Evolutionary conservation across 2,797 vertebrate species (phyloP), one percentile per base, ranked within the genome.

Genomic region (Fundulus diaphanus): DNA sequence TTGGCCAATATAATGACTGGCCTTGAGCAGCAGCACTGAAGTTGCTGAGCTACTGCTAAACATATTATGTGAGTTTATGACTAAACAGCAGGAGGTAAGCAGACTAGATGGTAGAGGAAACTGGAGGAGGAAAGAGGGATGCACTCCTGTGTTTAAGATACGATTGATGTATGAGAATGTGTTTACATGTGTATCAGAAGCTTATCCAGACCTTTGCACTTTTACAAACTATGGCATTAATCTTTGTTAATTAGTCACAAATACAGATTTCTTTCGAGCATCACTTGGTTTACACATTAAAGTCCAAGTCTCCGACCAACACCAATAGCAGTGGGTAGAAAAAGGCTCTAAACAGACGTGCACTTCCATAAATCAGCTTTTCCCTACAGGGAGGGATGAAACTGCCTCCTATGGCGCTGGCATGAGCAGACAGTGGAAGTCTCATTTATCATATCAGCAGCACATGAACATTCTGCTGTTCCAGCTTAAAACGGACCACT

Each of bases 331-430:
- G 9, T 74, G 52, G 86, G 61, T 54, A 76, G 79, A 84, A 88
- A 49, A 83, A 91, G 86, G 82, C 68, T 90, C 89, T 89, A 92
- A 83, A 81, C 86, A 93, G 86, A 91, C 70, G 9, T 93, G 80
- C 69, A 72, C 84, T 94, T 94, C 92, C 91, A 94, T 95, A 94
- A 95, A 95, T 95, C 94, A 89, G 83, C 24, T 44, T 40, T 71
- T 88, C 87, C 91, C 93, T 90, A 90, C 88, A 88, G 94, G 91
- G 93, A 86, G 93, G 88, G 92, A 93, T 94, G 91, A 94, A 93
- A 90, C 89, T 87, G 84, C 90, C 89, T 93, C 92, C 93, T 90
- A 80, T 80, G 87, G 92, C 82, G 90, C 84, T 92, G 90, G 92
- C 87, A 93, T 92, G 80, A 88, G 76, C 88, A 82, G 85, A 87